Percentiles rank a stretch among this genome's conserved stretches.
Conservation (phyloP, 2,888 invertebrate genomes). For the Ischnura elegans region DNA sequence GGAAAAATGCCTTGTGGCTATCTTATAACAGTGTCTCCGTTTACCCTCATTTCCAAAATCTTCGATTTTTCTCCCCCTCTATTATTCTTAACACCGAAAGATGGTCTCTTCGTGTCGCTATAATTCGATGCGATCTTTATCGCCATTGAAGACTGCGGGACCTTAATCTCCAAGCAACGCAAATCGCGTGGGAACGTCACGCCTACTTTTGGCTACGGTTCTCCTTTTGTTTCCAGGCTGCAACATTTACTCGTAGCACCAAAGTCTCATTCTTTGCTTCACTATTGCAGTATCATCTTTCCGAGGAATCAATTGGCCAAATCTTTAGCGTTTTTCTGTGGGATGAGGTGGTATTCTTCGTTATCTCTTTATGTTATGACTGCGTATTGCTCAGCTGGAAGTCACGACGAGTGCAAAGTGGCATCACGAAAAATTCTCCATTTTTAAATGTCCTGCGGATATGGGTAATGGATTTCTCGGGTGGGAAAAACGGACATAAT, state of each 20-base stretch:
- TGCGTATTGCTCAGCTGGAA: conserved; percentile 49
- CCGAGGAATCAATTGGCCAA: conserved; percentile 40
- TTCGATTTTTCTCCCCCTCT: conserved; percentile 6
- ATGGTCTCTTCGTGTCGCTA: conserved; percentile 59
- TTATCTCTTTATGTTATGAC: conserved; percentile 54
- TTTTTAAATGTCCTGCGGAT: conserved; percentile 33
- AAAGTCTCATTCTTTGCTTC: background rate
- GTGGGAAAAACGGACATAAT: background rate
- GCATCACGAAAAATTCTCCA: conserved; percentile 21
- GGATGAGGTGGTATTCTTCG: conserved; percentile 5
- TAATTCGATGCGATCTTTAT: conserved; percentile 66
- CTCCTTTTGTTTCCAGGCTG: conserved; percentile 51
- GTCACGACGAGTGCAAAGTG: conserved; percentile 59
- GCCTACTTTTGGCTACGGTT: conserved; percentile 23
- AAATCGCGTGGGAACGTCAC: conserved; percentile 66
- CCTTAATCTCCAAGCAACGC: conserved; percentile 60
- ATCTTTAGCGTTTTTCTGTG: conserved; percentile 4
- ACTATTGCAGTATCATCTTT: conserved; percentile 59
- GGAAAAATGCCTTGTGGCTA: conserved; percentile 20
- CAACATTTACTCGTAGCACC: conserved; percentile 14
- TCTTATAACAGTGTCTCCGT: conserved; percentile 42
- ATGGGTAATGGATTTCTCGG: conserved; percentile 45
- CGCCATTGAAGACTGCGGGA: conserved; percentile 50
- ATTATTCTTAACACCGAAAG: conserved; percentile 13
- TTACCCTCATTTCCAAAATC: conserved; percentile 27